A percentile compares a stretch with the other conserved stretches of the same genome.
These are phyloP conservation scores for Lytechinus variegatus DNA, from an alignment of 35 echinoderm and acorn worm species.

Conservation along the genomic window DNA sequence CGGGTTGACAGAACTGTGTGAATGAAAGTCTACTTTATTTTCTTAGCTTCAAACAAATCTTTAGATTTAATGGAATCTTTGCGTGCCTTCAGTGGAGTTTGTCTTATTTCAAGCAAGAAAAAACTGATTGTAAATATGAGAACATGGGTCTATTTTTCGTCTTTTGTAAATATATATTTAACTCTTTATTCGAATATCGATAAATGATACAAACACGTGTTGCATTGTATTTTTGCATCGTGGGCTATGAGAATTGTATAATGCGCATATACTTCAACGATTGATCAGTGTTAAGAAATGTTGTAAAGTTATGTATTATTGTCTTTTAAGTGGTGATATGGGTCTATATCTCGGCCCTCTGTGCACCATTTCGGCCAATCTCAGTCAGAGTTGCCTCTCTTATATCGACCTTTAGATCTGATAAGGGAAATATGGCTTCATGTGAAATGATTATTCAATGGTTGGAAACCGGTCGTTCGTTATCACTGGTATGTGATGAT, in stretches of 20 bases:
- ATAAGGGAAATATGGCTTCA: no score
- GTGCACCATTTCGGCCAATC: no score
- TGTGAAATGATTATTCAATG: no score
- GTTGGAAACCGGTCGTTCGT: no score
- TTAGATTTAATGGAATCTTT: neutral
- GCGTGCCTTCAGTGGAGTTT: neutral
- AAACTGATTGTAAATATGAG: neutral
- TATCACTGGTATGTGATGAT: no score
- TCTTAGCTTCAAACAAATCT: neutral
- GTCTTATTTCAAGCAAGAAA: neutral
- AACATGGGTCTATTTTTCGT: conserved; percentile 10
- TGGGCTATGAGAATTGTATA: neutral
- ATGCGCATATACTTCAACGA: neutral
- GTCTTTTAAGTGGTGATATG: neutral
- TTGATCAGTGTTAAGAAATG: neutral
- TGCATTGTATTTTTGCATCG: neutral
- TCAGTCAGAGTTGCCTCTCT: neutral
- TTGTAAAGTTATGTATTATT: neutral
- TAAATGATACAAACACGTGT: neutral
- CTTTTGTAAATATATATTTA: neutral
- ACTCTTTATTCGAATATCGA: neutral
- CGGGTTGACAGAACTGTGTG: neutral
- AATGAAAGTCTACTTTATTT: neutral
- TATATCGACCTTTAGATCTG: no score
- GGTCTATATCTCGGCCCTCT: no score